Percentiles rank a stretch among this genome's conserved stretches.
Evolutionary conservation across 2,888 invertebrate genomes (phyloP).

Genomic region (Rhogogaster chlorosoma): DNA sequence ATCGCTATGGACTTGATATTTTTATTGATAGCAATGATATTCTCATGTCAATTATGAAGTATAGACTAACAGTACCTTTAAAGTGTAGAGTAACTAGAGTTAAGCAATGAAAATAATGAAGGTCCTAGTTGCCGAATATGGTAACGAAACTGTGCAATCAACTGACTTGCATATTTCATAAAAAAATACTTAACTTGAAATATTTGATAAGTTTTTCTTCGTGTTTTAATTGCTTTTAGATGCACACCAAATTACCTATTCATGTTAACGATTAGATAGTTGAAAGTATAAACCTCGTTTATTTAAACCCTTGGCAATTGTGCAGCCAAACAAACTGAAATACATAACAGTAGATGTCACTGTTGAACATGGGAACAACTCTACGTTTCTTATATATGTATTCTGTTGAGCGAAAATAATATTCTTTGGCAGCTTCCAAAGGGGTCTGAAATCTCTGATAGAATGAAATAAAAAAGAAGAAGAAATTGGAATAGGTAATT

Average conservation of each 20-base stretch:
- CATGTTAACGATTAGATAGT: neutral
- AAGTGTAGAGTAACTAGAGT: constrained; percentile 4
- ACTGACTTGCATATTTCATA: neutral
- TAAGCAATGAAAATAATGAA: neutral
- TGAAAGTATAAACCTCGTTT: constrained; percentile 25
- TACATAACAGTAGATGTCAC: constrained; percentile 1
- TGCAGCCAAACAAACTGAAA: neutral
- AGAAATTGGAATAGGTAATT: constrained; percentile 19
- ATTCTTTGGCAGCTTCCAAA: constrained; percentile 17
- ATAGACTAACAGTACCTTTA: constrained; percentile 42
- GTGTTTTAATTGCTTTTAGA: neutral
- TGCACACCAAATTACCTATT: neutral
- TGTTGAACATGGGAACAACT: neutral
- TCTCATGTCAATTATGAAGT: neutral
- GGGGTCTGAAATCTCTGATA: constrained; percentile 7
- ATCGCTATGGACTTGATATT: neutral
- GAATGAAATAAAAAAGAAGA: neutral
- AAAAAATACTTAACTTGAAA: neutral
- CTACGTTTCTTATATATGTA: neutral
- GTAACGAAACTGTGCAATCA: constrained; percentile 1
- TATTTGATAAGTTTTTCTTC: neutral
- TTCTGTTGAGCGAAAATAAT: neutral
- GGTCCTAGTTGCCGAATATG: neutral
- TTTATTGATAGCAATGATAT: neutral
- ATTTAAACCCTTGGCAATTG: constrained; percentile 16